Evolutionary conservation across 2,113 vertebrate species (phyloP).

Genomic region (Drymodes brunneopygia): DNA sequence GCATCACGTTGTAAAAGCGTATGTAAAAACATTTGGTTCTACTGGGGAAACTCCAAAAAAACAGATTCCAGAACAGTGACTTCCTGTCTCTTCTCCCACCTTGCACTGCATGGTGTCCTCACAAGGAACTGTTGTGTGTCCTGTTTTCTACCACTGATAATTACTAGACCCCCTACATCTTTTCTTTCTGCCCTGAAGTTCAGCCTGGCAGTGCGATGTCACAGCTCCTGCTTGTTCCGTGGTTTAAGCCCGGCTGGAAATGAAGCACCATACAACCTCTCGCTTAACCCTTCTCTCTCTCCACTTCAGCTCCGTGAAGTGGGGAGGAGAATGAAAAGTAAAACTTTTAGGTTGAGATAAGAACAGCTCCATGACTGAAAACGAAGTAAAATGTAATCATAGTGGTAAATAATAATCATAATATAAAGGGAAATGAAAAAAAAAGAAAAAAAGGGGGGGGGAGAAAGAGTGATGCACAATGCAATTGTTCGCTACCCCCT

Average conservation of each 20-base stretch:
- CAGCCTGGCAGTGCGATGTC: neutral
- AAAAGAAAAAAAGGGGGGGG: neutral
- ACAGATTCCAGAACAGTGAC: neutral
- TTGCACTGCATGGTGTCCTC: rapidly evolving
- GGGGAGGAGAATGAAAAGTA: neutral
- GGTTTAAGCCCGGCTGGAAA: neutral
- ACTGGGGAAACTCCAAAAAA: neutral
- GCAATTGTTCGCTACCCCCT: too few species aligned
- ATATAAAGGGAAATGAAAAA: neutral
- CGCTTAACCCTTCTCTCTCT: rapidly evolving
- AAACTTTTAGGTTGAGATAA: neutral
- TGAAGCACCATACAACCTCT: neutral
- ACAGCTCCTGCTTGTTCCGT: neutral
- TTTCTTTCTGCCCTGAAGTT: neutral
- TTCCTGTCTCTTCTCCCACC: neutral
- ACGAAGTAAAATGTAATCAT: neutral
- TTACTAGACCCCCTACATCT: rapidly evolving
- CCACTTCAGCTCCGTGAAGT: neutral
- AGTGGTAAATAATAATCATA: neutral
- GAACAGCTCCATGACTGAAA: neutral
- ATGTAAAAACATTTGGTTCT: neutral
- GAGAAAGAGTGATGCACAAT: neutral
- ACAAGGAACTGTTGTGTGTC: neutral
- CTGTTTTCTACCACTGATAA: neutral
- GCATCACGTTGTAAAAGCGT: rapidly evolving